Evolutionary conservation across 2,888 invertebrate species (phyloP).

Genomic region (Pollenia amentaria): DNA sequence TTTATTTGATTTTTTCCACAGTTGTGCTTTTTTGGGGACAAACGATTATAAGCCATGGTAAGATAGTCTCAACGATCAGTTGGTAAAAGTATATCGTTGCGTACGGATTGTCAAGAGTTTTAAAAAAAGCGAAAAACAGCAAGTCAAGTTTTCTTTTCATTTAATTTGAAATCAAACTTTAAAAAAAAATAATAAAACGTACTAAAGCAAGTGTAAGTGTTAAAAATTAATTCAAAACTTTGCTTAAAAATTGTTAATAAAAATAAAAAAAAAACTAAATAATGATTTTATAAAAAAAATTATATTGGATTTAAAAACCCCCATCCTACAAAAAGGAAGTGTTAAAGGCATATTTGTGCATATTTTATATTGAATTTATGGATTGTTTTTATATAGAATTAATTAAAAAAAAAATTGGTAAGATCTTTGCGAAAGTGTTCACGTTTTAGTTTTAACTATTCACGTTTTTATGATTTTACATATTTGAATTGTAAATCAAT

Average conservation of each 20-base stretch:
- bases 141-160: conserved; percentile 57
- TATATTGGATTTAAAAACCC: not conserved
- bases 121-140: conserved; percentile 13
- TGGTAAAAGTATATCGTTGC: conserved; percentile 84
- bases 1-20: conserved; percentile 63
- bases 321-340: conserved; percentile 15
- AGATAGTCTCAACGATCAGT: conserved; percentile 84
- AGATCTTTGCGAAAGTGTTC: conserved; percentile 17
- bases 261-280: conserved; percentile 21
- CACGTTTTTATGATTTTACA: conserved; percentile 29
- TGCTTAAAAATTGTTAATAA: conserved; percentile 31
- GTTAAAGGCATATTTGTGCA: not conserved
- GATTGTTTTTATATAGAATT: conserved; percentile 9
- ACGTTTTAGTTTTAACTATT: conserved; percentile 58
- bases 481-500: not conserved
- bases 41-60: conserved; percentile 84
- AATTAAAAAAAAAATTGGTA: conserved; percentile 28
- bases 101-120: conserved; percentile 78
- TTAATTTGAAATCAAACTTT: conserved; percentile 55
- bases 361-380: not conserved
- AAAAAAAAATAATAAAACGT: conserved; percentile 47
- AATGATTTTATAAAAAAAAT: not conserved
- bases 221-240: conserved; percentile 38
- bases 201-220: conserved; percentile 69
- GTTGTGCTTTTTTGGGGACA: conserved; percentile 82